Evolutionary conservation across 2,113 vertebrate genomes (phyloP), one percentile per base, ranked within the genome.

Genomic region (Gymnorhina tibicen): DNA sequence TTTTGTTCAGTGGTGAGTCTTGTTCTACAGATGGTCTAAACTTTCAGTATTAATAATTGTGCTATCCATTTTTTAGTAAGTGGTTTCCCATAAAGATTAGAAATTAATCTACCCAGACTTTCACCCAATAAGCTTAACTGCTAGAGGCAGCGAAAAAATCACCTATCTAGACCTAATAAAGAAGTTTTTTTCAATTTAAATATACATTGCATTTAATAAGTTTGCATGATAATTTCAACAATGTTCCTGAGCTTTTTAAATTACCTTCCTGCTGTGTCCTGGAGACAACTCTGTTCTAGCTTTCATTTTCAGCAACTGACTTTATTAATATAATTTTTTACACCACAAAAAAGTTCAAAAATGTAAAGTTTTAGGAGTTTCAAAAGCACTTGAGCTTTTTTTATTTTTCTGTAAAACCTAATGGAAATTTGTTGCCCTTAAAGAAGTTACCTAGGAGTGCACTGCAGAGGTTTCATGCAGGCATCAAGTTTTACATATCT

Each of bases 171-270:
- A 97, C 92, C 97, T 98, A 98, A 98, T 98, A 98, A 98, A 98
- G 95, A 74, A 95, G 94, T 98, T 98, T 97, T 98, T 98, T 98
- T 98, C 97, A 98, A 98, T 99, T 99, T 98, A 99, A 99, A 99
- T 99, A 98, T 98, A 98, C 98, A 98, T 97, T 98, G 97, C 98
- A 98, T 98, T 98, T 98, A 98, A 98, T 98, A 98, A 98, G 95
- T 93, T 97, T 97, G 97, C 95, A 98, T 98, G 98, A 98, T 98
- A 98, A 98, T 98, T 98, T 97, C 97, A 97, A 97, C 98, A 98
- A 85, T 89, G 94, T 98, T 98, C 97, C 96, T 97, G 93, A 95
- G 96, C 91, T 98, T 96, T 98, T 98, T 95, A 98, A 98, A 99
- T 97, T 98, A 97, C 91, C 79, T 97, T 97, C 96, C 88, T 26